These are phyloP conservation scores for Rallus limicola DNA, from an alignment of 2,113 vertebrate species.

Conservation along the genomic window DNA sequence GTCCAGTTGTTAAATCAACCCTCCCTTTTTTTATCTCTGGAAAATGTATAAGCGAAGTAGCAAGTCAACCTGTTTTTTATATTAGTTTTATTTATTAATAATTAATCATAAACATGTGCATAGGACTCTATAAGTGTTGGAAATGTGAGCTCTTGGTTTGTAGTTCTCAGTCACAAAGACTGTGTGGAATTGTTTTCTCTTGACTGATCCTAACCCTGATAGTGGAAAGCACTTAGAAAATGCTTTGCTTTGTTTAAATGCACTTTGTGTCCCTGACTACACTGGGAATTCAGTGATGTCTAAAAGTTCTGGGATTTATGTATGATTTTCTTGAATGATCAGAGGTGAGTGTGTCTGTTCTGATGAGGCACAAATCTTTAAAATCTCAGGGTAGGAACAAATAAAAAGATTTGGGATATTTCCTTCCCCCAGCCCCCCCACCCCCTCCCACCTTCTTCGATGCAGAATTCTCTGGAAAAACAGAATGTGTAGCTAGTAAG, in stretches of 20 bases:
- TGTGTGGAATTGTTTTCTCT: constrained; percentile 3
- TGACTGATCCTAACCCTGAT: not conserved
- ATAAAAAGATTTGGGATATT: not conserved
- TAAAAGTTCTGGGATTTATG: not conserved
- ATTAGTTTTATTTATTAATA: not conserved
- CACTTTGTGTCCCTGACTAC: not conserved
- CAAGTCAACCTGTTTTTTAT: not conserved
- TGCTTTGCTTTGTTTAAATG: not conserved
- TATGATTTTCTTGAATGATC: not conserved
- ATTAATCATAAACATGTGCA: not conserved
- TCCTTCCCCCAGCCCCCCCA: no score
- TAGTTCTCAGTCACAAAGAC: not conserved
- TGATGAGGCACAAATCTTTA: not conserved
- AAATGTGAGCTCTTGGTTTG: not conserved
- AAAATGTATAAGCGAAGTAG: not conserved
- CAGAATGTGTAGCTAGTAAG: not conserved
- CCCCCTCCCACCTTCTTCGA: accelerated
- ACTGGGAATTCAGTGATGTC: not conserved
- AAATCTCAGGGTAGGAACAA: not conserved
- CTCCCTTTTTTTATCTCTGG: not conserved
- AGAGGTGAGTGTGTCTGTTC: not conserved
- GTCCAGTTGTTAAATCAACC: not conserved
- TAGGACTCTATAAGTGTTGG: not conserved
- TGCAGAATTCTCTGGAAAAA: not conserved
- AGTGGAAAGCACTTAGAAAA: not conserved